Conservation (phyloP, 1,140 invertebrate genomes). For the Drosophila sproati region DNA sequence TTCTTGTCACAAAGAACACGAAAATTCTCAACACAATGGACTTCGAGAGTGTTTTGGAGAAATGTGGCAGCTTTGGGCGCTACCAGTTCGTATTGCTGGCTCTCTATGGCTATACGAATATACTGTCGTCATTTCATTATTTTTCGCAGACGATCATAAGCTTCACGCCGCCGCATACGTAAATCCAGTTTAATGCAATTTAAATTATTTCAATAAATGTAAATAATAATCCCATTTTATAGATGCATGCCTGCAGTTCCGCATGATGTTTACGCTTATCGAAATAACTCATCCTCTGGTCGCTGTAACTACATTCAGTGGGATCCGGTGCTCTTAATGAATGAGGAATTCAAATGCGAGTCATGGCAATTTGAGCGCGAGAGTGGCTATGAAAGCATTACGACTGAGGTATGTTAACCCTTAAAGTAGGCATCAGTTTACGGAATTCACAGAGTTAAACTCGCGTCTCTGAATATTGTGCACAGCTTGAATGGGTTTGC, state of each 20-base stretch:
- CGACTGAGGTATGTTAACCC: slow-evolving; percentile 85
- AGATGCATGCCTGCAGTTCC: slow-evolving; percentile 29
- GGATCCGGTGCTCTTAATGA: neutral
- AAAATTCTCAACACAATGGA: slow-evolving; percentile 75
- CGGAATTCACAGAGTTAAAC: slow-evolving; percentile 7
- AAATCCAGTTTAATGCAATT: slow-evolving; percentile 15
- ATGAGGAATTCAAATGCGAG: slow-evolving; percentile 60
- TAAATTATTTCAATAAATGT: neutral
- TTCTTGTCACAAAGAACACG: neutral
- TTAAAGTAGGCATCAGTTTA: slow-evolving; percentile 52
- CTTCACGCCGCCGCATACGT: slow-evolving; percentile 85
- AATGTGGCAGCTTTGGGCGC: slow-evolving; percentile 87
- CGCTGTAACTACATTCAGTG: slow-evolving; percentile 22
- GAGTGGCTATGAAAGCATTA: slow-evolving; percentile 85
- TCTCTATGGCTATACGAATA: slow-evolving; percentile 86
- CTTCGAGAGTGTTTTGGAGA: slow-evolving; percentile 86
- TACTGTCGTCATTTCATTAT: slow-evolving; percentile 86
- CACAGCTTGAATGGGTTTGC: slow-evolving; percentile 87
- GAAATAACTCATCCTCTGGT: neutral
- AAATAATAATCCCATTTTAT: neutral
- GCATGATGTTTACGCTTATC: neutral
- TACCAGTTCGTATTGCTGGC: slow-evolving; percentile 87
- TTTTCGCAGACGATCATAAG: slow-evolving; percentile 86
- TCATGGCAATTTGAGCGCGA: slow-evolving; percentile 85
- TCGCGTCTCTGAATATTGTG: slow-evolving; percentile 33